phyloP scores from a whole-genome alignment of 2,113 vertebrate genomes.

The Xiphophorus hellerii region DNA sequence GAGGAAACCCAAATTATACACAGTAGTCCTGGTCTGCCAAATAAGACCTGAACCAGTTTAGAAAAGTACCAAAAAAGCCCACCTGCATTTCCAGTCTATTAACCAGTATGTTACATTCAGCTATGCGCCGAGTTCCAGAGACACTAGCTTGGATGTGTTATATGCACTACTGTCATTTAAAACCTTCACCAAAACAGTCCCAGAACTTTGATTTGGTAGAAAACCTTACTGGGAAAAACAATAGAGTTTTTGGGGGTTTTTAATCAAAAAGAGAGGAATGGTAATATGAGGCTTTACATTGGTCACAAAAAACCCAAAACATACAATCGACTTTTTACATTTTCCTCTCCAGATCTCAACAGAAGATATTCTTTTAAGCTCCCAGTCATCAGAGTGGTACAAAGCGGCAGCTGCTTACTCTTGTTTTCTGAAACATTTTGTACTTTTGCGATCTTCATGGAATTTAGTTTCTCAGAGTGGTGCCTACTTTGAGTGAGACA shows the following conservation, averaged over 20 bases:
- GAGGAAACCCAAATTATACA: too few relatives aligned
- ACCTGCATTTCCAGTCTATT: not conserved
- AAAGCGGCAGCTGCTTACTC: not conserved
- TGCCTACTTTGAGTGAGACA: constrained; percentile 15
- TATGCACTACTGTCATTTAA: too few relatives aligned
- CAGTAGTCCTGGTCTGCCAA: too few relatives aligned
- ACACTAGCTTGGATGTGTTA: not conserved
- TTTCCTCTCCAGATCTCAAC: not conserved
- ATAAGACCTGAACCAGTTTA: too few relatives aligned
- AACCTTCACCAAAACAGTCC: not conserved
- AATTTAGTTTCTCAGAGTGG: constrained; percentile 21
- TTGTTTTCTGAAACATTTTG: constrained; percentile 8
- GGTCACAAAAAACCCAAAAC: too few relatives aligned
- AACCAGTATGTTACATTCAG: not conserved
- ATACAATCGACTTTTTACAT: too few relatives aligned
- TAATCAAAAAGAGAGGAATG: not conserved
- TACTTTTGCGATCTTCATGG: constrained; percentile 1
- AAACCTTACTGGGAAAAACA: not conserved
- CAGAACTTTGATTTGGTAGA: not conserved
- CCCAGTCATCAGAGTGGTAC: constrained; percentile 1
- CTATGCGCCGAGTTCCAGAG: not conserved
- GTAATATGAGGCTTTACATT: not conserved
- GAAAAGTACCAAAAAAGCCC: too few relatives aligned
- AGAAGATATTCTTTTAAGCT: constrained; percentile 9
- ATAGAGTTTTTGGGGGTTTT: not conserved